Evolutionary conservation across 2,113 vertebrate genomes (phyloP).

Genomic region (Malaclemys terrapin): DNA sequence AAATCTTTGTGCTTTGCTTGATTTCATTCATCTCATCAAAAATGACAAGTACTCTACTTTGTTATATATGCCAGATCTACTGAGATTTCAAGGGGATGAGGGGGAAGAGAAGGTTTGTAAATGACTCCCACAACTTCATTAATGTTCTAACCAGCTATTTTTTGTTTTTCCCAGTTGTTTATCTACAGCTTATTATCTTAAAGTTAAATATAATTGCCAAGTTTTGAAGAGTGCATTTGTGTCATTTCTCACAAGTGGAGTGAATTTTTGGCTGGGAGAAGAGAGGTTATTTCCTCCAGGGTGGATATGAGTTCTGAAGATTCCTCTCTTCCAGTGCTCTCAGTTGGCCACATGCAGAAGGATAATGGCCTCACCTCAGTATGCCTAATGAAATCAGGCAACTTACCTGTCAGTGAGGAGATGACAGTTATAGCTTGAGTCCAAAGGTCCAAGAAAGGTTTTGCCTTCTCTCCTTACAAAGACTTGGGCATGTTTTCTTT

Average conservation of each 20-base stretch:
- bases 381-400: not conserved
- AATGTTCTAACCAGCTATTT: not conserved
- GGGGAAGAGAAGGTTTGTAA: not conserved
- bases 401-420: not conserved
- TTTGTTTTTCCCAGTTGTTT: not conserved
- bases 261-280: not conserved
- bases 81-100: not conserved
- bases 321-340: not conserved
- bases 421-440: not conserved
- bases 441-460: not conserved
- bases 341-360: not conserved
- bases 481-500: not conserved
- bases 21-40: slow-evolving; percentile 2
- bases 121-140: not conserved
- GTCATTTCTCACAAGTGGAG: not conserved
- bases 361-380: not conserved
- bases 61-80: not conserved
- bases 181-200: not conserved
- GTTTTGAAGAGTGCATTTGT: not conserved
- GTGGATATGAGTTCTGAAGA: not conserved
- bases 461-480: not conserved
- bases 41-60: not conserved
- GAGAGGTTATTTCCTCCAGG: accelerated
- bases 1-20: not conserved
- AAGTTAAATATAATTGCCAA: not conserved